Percentiles rank a stretch among this genome's conserved stretches.
These are phyloP conservation scores for Seira musarum DNA, from an alignment of 2,888 invertebrate genomes.

Conservation along the genomic window DNA sequence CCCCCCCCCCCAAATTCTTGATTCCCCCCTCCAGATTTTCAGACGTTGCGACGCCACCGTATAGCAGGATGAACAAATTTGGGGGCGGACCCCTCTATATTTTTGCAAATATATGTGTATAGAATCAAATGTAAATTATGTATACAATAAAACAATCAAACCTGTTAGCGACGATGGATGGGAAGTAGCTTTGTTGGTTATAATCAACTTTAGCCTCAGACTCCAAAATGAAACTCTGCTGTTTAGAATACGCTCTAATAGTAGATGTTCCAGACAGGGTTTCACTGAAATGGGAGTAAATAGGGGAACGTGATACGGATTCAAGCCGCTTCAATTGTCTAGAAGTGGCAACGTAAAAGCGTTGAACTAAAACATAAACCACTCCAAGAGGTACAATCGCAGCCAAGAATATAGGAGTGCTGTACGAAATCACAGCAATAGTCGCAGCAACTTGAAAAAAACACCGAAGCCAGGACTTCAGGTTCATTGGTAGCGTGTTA, in stretches of 20 bases:
- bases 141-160: too few relatives aligned
- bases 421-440: conserved; percentile 84
- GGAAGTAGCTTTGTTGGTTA: conserved; percentile 71
- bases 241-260: conserved; percentile 74
- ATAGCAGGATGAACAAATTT: too few relatives aligned
- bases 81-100: too few relatives aligned
- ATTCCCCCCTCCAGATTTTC: too few relatives aligned
- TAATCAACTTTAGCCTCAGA: conserved; percentile 75
- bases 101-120: too few relatives aligned
- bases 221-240: conserved; percentile 75
- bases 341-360: conserved; percentile 95
- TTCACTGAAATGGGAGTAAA: conserved; percentile 97
- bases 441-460: conserved; percentile 76
- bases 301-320: conserved; percentile 94
- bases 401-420: conserved; percentile 86
- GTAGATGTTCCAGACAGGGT: conserved; percentile 78
- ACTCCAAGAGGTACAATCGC: conserved; percentile 86
- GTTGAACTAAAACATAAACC: conserved; percentile 87
- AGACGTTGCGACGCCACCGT: too few relatives aligned
- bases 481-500: conserved; percentile 61
- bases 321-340: conserved; percentile 94
- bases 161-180: conserved; percentile 66
- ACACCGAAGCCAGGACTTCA: conserved; percentile 65
- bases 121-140: too few relatives aligned
- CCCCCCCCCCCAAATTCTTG: conserved; percentile 73